phyloP scores from a whole-genome alignment of 30 jellyfish, hydroid and myxozoan species.

The Rhopilema esculentum region DNA sequence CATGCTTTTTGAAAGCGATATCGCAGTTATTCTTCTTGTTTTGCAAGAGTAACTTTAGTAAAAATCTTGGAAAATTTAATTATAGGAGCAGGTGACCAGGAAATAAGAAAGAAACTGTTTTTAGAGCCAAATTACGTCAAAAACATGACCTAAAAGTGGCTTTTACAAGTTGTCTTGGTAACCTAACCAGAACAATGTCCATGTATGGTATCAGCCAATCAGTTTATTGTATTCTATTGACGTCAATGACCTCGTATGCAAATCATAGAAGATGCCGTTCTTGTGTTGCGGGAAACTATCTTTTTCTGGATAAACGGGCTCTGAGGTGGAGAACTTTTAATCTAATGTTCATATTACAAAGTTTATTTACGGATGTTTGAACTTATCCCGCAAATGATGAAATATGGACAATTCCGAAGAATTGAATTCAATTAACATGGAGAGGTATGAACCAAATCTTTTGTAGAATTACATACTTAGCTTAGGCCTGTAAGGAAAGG shows the following conservation, averaged over 20 bases:
- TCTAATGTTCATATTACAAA: neutral
- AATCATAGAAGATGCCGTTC: conserved; percentile 15
- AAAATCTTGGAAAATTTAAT: neutral
- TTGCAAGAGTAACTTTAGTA: neutral
- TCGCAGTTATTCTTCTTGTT: neutral
- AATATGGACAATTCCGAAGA: conserved; percentile 29
- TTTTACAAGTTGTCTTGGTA: conserved; percentile 27
- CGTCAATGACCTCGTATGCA: conserved; percentile 67
- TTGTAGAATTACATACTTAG: neutral
- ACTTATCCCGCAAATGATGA: conserved; percentile 14
- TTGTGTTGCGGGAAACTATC: conserved; percentile 21
- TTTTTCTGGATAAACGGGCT: neutral
- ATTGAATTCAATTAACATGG: neutral
- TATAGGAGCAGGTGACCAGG: neutral
- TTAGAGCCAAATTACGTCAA: conserved; percentile 16
- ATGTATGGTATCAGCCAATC: conserved; percentile 18
- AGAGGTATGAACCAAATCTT: conserved; percentile 11
- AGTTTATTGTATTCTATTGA: conserved; percentile 4
- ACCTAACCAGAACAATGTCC: conserved; percentile 15
- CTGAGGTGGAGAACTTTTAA: neutral
- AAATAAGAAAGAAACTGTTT: neutral
- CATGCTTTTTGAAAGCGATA: neutral
- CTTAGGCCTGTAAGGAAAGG: neutral
- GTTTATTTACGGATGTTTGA: neutral
- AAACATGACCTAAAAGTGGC: conserved; percentile 15